Evolutionary conservation across 2,113 vertebrate species (phyloP), one percentile per base, ranked within the genome.

Genomic region (Protomyctophum bolini): DNA sequence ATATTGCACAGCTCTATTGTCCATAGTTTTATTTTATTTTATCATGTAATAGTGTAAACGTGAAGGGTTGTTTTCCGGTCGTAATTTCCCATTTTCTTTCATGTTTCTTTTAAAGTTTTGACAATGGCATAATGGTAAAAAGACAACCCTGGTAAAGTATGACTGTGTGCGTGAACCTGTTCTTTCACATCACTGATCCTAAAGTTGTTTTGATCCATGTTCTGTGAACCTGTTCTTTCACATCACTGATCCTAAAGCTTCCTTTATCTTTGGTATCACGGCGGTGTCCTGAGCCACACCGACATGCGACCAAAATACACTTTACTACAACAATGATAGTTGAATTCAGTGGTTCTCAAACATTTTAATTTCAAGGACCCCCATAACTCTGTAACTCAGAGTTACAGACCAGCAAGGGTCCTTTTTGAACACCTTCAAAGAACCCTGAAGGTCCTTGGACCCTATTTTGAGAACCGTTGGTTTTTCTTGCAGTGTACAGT

Each of bases 131-230:
- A 70, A 63, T 79, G 73, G 74, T 89, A 70, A 82, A 74, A 41
- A 76, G 78, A 57, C 63, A 81, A 81, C 70, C 71, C 76, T 89
- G 90, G 90, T 93, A 91, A 93, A 86, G 88, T 91, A 91, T 91
- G 41, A 58, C 33, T 2, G 33, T 67, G 68, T 77, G 74, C 73
- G 74, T 85, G 77, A 76, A 68, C 10, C 68, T 68, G 15, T 15
- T 52, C 68, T 75, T 63, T 46, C 15, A 59, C 12, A 51, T 41
- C 48, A 6, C 33, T 70, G 48, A 62, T 59, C 74, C n/a, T n/a
- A n/a, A n/a, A n/a, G n/a, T n/a, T 78, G 41, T 58, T 75, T 69
- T 69, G 1, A 76, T 45, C 48, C 70, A 61, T 80, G 62, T 78
- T 61, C 49, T 80, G 70, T 72, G 52, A 76, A 68, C 10, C 68